Evolutionary conservation across 2,888 invertebrate genomes (phyloP), one percentile per base, ranked within the genome.

Genomic region (Luperina testacea): DNA sequence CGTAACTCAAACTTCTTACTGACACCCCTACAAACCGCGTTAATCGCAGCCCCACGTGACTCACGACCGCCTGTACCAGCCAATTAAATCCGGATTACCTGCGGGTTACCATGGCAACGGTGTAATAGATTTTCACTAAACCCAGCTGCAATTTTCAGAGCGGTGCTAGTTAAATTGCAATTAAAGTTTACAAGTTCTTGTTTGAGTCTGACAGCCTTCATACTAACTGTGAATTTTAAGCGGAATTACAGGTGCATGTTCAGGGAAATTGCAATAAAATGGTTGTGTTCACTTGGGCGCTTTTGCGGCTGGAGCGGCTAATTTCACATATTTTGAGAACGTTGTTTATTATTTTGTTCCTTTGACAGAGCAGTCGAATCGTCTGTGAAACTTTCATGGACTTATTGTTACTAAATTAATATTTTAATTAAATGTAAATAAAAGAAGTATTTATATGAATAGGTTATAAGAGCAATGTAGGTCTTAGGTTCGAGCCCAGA

Each of bases 61-160:
- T 89, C 74, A 80, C 86, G 80, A 89, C 89, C 87, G 83, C 90
- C 77, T 86, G 83, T 81, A 83, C 83, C 81, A 88, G 84, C 82
- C 89, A 91, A 91, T 91, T 90, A 89, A 90, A 89, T 80, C 84
- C 64, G 87, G 89, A 87, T 87, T 85, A 89, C 80, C 69, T 68
- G 72, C 72, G 68, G 78, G 87, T 85, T 82, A 77, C 85, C 78
- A 85, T 81, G 75, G 85, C 72, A 83, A 88, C 83, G 48, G 38
- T 45, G 80, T 83, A 88, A 87, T 87, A 83, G 88, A 85, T 87
- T 88, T 77, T 64, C 63, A 79, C 80, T 82, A 77, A 83, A 81
- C 80, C 71, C 74, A 78, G 78, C 72, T 79, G 76, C 65, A 78
- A 76, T 83, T 88, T 79, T 85, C 81, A 75, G 74, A 80, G 70